phyloP scores from a whole-genome alignment of 2,113 vertebrate species.

The Carlito syrichta region DNA sequence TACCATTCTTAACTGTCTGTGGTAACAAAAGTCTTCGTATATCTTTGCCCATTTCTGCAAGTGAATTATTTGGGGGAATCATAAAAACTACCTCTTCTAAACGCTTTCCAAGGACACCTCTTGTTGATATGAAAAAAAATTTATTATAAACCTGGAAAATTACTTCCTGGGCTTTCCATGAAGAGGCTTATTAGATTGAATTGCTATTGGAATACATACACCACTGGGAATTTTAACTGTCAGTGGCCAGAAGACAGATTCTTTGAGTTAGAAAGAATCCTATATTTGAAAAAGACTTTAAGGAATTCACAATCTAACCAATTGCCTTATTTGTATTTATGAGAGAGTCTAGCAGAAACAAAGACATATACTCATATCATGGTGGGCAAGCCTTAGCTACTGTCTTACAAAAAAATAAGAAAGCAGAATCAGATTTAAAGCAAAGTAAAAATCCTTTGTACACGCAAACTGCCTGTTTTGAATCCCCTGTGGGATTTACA shows the following conservation, averaged over 20 bases:
- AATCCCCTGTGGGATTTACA: not conserved
- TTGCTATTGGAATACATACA: not conserved
- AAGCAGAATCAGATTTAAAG: not conserved
- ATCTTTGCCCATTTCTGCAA: not conserved
- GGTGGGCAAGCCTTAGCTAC: not conserved
- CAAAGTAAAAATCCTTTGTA: not conserved
- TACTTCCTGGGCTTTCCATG: not conserved
- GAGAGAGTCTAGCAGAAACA: not conserved
- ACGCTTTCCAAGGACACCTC: not conserved
- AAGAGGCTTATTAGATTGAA: not conserved
- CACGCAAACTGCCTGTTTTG: not conserved
- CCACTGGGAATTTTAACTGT: not conserved
- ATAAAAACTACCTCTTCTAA: not conserved
- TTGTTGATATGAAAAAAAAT: not conserved
- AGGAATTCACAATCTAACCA: not conserved
- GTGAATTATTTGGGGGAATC: not conserved
- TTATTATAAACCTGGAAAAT: not conserved
- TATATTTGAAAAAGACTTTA: not conserved
- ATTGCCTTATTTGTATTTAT: not conserved
- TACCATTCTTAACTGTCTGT: not conserved
- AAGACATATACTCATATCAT: not conserved
- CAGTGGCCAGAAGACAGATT: not conserved
- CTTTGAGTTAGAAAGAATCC: not conserved
- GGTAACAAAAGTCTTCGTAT: not conserved
- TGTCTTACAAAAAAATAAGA: not conserved